A percentile compares a stretch with the other conserved stretches of the same genome.
phyloP scores from a whole-genome alignment of 1,140 invertebrate genomes.

The Drosophila serrata region DNA sequence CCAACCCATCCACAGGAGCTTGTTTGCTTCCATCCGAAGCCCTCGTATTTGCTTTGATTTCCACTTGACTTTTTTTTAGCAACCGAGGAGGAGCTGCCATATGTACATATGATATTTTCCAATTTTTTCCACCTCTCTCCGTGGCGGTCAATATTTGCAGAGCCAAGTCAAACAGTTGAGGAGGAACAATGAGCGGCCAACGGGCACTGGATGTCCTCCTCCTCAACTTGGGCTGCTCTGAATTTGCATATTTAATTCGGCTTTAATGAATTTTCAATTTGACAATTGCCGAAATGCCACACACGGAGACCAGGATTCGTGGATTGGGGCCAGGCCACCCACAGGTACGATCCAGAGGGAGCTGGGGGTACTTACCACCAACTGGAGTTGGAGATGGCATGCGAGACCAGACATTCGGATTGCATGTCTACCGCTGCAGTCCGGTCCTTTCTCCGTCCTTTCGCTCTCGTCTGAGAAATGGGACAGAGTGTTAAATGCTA shows the following conservation, averaged over 20 bases:
- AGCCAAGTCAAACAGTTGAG: constrained; percentile 70
- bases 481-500: constrained; percentile 75
- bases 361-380: constrained; percentile 1
- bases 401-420: constrained; percentile 22
- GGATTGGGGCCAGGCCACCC: constrained; percentile 55
- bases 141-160: constrained; percentile 65
- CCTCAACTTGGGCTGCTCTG: constrained; percentile 46
- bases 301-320: constrained; percentile 39
- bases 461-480: constrained; percentile 40
- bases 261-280: constrained; percentile 85
- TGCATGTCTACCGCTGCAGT: constrained; percentile 43
- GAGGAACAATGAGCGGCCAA: constrained; percentile 17
- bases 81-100: constrained; percentile 29
- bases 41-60: constrained; percentile 76
- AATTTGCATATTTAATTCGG: constrained; percentile 80
- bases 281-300: constrained; percentile 80
- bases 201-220: constrained; percentile 38
- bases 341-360: constrained; percentile 16
- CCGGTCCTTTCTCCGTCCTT: constrained; percentile 40
- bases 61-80: constrained; percentile 72
- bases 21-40: constrained; percentile 46
- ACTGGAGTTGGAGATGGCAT: constrained; percentile 45
- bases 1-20: constrained; percentile 3
- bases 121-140: constrained; percentile 34
- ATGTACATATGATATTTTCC: constrained; percentile 67